A percentile compares a stretch with the other conserved stretches of the same genome.
Conservation (phyloP, 2,113 vertebrate species). For the Megatriorchis doriae region DNA sequence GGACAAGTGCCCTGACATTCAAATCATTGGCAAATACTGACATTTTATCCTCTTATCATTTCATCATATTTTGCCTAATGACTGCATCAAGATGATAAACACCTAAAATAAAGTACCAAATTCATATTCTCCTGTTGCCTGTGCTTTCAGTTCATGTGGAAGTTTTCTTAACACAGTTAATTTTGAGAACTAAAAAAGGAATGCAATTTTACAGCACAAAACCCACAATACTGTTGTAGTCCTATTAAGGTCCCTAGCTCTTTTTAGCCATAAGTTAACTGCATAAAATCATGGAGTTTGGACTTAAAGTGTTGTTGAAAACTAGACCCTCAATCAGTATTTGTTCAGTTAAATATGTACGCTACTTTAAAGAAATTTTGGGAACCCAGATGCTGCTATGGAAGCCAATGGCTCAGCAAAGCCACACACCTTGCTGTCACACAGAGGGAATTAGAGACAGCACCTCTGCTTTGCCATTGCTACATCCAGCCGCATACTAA, state of each 20-base stretch:
- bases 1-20: not conserved
- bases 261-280: not conserved
- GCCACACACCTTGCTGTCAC: not conserved
- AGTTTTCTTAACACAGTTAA: not conserved
- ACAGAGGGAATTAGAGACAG: not conserved
- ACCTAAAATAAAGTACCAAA: not conserved
- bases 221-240: not conserved
- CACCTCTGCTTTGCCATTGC: not conserved
- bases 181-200: not conserved
- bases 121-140: not conserved
- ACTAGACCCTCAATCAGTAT: not conserved
- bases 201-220: not conserved
- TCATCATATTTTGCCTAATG: not conserved
- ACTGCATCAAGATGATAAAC: not conserved
- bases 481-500: not conserved
- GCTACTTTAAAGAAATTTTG: not conserved
- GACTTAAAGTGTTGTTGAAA: not conserved
- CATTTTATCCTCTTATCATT: not conserved
- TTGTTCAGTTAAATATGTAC: not conserved
- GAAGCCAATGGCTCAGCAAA: not conserved
- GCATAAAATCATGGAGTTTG: not conserved
- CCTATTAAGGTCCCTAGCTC: not conserved
- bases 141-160: not conserved
- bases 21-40: not conserved
- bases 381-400: not conserved